Percentiles rank a stretch among this genome's conserved stretches.
phyloP scores from a whole-genome alignment of 2,797 vertebrate genomes.

The Spheniscus humboldti region DNA sequence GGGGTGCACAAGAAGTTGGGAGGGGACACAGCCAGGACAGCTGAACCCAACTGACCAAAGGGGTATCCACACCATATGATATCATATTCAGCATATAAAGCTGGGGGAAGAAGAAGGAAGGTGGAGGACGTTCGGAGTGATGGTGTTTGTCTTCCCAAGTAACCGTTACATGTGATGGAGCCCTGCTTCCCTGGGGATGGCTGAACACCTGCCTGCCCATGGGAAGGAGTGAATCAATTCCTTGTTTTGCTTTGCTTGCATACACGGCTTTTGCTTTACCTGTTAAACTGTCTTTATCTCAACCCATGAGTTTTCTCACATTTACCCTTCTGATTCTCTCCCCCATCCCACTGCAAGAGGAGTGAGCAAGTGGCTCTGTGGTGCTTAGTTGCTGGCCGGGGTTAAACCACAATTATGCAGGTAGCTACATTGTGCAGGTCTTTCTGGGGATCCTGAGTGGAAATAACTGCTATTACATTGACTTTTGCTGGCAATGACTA shows the following conservation, averaged over 20 bases:
- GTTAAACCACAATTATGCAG: background rate
- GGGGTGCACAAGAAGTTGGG: background rate
- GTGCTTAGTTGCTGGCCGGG: background rate
- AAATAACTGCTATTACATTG: background rate
- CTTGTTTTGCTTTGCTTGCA: background rate
- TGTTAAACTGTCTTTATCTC: background rate
- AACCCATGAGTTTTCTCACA: background rate
- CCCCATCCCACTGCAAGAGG: fast-evolving
- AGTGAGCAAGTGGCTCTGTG: fast-evolving
- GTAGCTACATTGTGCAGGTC: background rate
- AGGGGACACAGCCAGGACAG: background rate
- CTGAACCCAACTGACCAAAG: background rate
- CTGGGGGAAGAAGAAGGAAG: background rate
- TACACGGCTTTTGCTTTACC: background rate
- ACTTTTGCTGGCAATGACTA: background rate
- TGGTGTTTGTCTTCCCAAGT: background rate
- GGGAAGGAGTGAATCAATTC: background rate
- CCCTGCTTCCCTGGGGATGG: background rate
- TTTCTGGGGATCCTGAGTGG: background rate
- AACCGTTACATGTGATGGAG: fast-evolving
- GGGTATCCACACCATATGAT: fast-evolving
- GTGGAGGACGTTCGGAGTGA: fast-evolving
- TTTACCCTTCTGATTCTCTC: fast-evolving
- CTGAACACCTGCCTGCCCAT: too few species aligned
- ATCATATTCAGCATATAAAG: background rate